phyloP scores from a whole-genome alignment of 2,113 vertebrate species.

The Sciurus niger region DNA sequence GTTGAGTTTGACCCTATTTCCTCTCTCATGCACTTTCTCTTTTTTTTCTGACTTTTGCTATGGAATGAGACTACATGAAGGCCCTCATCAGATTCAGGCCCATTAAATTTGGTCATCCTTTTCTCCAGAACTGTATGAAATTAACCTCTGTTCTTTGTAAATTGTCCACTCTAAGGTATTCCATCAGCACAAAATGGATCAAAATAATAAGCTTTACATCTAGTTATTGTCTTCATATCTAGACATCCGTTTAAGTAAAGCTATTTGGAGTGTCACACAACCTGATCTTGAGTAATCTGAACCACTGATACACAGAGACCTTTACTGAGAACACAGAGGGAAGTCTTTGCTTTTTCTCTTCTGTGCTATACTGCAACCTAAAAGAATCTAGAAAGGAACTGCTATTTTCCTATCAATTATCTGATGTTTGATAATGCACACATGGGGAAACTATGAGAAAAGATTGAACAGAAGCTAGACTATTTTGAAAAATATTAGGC shows the following conservation, averaged over 20 bases:
- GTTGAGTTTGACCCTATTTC: background rate
- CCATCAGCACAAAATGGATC: background rate
- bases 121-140: background rate
- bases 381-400: background rate
- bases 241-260: background rate
- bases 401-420: background rate
- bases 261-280: background rate
- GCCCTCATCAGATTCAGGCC: background rate
- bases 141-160: background rate
- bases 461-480: background rate
- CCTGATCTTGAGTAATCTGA: background rate
- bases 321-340: background rate
- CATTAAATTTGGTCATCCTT: background rate
- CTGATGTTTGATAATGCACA: background rate
- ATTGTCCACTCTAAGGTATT: background rate
- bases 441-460: background rate
- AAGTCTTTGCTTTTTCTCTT: background rate
- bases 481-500: background rate
- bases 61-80: background rate
- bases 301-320: background rate
- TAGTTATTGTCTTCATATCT: background rate
- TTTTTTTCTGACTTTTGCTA: background rate
- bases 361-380: background rate
- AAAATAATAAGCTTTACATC: background rate
- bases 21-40: background rate